Evolutionary conservation across 2,113 vertebrate genomes (phyloP).

Genomic region (human (Homo sapiens)): GRCh38 chr9:134520501-134521000

Average conservation of each 20-base stretch:
- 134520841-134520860: not conserved
- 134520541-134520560: not conserved
- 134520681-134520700: not conserved
- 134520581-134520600: fast-evolving
- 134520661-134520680: not conserved
- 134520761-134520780: too few relatives aligned
- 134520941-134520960: not conserved
- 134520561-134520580: not conserved
- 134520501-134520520: not conserved
- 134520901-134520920: not conserved
- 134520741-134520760: not conserved
- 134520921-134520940: fast-evolving
- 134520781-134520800: fast-evolving
- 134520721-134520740: fast-evolving
- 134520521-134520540: fast-evolving
- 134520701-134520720: not conserved
- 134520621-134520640: fast-evolving
- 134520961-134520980: not conserved
- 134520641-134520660: too few relatives aligned
- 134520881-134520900: not conserved
- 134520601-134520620: fast-evolving
- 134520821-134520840: not conserved
- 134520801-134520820: not conserved
- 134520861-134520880: not conserved
- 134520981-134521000: too few relatives aligned